These are phyloP conservation scores for Orycteropus afer DNA, from an alignment of 2,113 vertebrate species.

Conservation along the genomic window DNA sequence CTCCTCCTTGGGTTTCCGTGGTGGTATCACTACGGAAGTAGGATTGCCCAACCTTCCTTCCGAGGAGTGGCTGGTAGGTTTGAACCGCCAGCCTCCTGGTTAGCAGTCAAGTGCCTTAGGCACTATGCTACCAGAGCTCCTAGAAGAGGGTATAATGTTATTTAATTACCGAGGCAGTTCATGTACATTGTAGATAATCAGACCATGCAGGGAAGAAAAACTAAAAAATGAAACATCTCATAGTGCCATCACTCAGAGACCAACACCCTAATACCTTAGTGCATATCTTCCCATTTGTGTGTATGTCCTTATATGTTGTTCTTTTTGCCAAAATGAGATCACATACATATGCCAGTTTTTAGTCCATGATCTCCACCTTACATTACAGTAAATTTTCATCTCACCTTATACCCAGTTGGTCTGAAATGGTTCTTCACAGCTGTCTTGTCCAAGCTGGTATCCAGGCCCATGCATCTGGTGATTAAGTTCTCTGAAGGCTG, in stretches of 20 bases:
- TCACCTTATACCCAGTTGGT: background rate
- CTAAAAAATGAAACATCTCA: background rate
- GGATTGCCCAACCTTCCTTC: too few species aligned
- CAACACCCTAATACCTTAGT: background rate
- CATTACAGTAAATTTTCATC: background rate
- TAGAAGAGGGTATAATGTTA: background rate
- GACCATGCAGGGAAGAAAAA: background rate
- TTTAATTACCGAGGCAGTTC: background rate
- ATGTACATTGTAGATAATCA: background rate
- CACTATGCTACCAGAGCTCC: too few species aligned
- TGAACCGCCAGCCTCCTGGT: too few species aligned
- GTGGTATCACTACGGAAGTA: too few species aligned
- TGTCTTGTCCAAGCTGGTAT: background rate
- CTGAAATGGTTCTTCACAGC: conserved; percentile 3
- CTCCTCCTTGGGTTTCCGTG: too few species aligned
- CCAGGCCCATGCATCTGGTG: background rate
- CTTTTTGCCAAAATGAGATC: background rate
- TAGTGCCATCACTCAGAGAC: background rate
- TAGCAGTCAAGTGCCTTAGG: too few species aligned
- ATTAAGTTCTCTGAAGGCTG: background rate
- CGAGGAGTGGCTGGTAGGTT: too few species aligned
- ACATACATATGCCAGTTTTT: background rate
- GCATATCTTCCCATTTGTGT: background rate
- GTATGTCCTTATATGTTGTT: background rate
- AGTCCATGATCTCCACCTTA: background rate